Evolutionary conservation across 1,140 invertebrate genomes (phyloP).

Genomic region (Conopomorpha cramerella): DNA sequence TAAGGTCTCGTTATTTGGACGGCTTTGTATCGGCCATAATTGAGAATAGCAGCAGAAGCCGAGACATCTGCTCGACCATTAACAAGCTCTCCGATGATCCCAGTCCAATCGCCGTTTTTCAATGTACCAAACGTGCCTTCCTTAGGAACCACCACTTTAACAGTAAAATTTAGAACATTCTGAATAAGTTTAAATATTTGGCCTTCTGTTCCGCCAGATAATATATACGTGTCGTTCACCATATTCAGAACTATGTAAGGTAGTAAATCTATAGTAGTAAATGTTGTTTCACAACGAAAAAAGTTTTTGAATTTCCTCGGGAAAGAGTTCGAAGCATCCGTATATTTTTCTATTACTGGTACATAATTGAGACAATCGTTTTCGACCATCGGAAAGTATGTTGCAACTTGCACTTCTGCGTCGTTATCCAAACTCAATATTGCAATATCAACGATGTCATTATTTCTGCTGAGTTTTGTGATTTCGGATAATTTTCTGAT

Average conservation of each 20-base stretch:
- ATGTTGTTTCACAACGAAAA: slow-evolving; percentile 20
- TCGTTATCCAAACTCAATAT: background rate
- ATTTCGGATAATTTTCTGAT: background rate
- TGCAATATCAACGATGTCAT: background rate
- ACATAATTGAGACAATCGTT: slow-evolving; percentile 17
- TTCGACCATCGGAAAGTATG: slow-evolving; percentile 20
- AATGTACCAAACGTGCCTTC: background rate
- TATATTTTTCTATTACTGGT: slow-evolving; percentile 6
- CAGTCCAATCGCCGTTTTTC: background rate
- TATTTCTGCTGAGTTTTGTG: background rate
- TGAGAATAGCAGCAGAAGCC: slow-evolving; percentile 12
- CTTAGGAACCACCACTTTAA: background rate
- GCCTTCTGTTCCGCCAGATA: slow-evolving; percentile 18
- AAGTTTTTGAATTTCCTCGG: slow-evolving; percentile 26
- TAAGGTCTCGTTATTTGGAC: slow-evolving; percentile 15
- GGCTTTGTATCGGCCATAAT: slow-evolving; percentile 8
- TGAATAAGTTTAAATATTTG: background rate
- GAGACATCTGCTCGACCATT: slow-evolving; percentile 7
- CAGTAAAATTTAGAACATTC: background rate
- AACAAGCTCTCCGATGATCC: background rate
- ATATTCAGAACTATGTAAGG: slow-evolving; percentile 14
- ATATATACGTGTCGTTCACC: slow-evolving; percentile 9
- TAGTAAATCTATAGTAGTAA: slow-evolving; percentile 9
- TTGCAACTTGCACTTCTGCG: slow-evolving; percentile 6
- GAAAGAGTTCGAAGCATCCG: slow-evolving; percentile 11